Percentiles rank a stretch among this genome's conserved stretches.
Conservation (phyloP, 23 tunicate genomes). For the Ascidia mentula region DNA sequence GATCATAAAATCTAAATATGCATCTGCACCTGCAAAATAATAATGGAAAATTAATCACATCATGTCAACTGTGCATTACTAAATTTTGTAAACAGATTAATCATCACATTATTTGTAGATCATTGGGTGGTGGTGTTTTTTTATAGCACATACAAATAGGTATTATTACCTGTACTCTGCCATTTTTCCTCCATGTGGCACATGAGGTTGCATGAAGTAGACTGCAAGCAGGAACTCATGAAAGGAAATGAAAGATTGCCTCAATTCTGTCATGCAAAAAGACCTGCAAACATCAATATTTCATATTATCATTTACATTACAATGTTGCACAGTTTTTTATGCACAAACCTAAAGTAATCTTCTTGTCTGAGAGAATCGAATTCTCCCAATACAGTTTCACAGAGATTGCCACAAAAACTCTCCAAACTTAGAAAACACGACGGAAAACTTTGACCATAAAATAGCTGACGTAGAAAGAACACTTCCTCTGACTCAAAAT, state of each 20-base stretch:
- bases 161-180: constrained; percentile 71
- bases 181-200: constrained; percentile 89
- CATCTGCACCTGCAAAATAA: constrained; percentile 59
- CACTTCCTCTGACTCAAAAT: constrained; percentile 31
- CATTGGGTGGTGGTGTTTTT: no score
- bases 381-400: constrained; percentile 28
- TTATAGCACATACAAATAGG: no score
- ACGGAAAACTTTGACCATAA: constrained; percentile 55
- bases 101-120: background rate
- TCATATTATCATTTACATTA: no score
- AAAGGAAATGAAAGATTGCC: constrained; percentile 49
- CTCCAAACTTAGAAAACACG: constrained; percentile 35
- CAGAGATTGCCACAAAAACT: constrained; percentile 43
- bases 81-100: background rate
- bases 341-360: constrained; percentile 61
- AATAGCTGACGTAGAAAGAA: constrained; percentile 24
- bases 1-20: constrained; percentile 69
- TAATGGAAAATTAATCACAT: no score
- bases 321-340: no score
- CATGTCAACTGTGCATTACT: background rate
- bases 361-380: constrained; percentile 1
- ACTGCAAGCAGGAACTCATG: constrained; percentile 62
- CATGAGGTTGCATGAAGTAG: constrained; percentile 63
- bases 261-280: constrained; percentile 51
- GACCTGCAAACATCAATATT: constrained; percentile 54